phyloP scores from a whole-genome alignment of 1,140 invertebrate species.

The Magallana angulata region DNA sequence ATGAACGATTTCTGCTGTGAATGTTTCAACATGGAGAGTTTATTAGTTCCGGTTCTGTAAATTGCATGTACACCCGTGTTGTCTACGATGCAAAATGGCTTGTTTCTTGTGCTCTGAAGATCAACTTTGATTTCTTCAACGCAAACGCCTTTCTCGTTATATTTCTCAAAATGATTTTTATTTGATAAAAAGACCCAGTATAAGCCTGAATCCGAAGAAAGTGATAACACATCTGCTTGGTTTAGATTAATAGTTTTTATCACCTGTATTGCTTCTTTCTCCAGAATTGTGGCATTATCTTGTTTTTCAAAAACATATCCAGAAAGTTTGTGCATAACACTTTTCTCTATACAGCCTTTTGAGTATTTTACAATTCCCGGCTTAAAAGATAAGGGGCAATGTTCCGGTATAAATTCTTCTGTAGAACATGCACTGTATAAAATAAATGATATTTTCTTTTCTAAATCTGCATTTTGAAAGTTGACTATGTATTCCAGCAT shows the following conservation, averaged over 20 bases:
- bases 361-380: conserved; percentile 1
- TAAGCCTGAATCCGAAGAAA: background rate
- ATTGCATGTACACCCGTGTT: background rate
- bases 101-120: background rate
- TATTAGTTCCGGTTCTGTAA: background rate
- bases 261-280: background rate
- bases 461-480: background rate
- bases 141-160: background rate
- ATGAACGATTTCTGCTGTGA: background rate
- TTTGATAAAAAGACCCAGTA: background rate
- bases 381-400: background rate
- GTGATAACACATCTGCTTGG: background rate
- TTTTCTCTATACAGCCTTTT: background rate
- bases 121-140: background rate
- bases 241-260: background rate
- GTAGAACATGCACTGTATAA: background rate
- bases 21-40: background rate
- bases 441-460: background rate
- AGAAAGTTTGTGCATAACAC: background rate
- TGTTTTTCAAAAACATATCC: background rate
- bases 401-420: background rate
- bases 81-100: background rate
- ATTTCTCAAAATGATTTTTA: background rate
- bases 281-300: background rate
- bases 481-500: background rate